Evolutionary conservation across 1,140 invertebrate genomes (phyloP).

Genomic region (Eriocheir sinensis): DNA sequence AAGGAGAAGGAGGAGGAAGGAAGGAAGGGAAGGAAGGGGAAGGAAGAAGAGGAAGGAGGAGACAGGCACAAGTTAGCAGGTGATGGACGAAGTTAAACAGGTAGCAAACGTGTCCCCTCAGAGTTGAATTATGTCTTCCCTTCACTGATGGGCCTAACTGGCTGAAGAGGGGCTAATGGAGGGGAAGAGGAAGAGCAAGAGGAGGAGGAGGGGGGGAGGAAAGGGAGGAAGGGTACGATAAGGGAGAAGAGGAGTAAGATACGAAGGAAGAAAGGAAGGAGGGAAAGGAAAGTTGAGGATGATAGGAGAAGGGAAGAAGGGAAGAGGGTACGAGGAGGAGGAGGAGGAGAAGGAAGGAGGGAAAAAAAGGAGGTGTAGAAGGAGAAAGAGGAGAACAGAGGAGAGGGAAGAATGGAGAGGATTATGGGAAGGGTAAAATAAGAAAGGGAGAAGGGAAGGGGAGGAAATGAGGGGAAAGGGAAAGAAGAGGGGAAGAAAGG

Average conservation of each 20-base stretch:
- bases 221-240: too few species aligned
- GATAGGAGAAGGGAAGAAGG: neutral
- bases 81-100: neutral
- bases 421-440: neutral
- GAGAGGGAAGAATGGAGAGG: neutral
- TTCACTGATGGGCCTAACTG: neutral
- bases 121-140: neutral
- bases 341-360: neutral
- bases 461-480: neutral
- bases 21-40: neutral
- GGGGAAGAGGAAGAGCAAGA: neutral
- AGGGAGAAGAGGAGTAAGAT: too few species aligned
- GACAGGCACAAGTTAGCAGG: neutral
- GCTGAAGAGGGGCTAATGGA: neutral
- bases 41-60: neutral
- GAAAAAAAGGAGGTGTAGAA: too few species aligned
- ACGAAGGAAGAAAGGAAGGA: neutral
- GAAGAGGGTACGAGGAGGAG: too few species aligned
- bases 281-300: neutral
- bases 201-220: neutral
- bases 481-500: neutral
- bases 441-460: neutral
- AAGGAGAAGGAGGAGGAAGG: neutral
- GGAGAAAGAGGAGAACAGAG: too few species aligned
- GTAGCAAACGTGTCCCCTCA: neutral